Conservation (phyloP, 2,113 vertebrate genomes). For the Nycticryphes semicollaris region DNA sequence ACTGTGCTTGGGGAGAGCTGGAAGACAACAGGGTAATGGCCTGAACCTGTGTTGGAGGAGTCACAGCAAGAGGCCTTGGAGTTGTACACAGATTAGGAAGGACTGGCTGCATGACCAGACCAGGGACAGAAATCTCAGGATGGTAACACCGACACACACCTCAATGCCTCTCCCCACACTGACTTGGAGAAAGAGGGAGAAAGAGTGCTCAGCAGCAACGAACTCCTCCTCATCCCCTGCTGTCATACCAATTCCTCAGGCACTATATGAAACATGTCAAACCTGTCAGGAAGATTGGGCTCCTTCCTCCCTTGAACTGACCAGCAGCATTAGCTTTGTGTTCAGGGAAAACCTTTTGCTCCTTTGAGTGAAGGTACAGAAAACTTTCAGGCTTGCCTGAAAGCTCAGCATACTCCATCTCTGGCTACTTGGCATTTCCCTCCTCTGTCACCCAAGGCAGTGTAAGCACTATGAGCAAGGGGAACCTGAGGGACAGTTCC, state of each 20-base stretch:
- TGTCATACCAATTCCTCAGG: neutral
- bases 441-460: neutral
- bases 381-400: neutral
- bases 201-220: neutral
- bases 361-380: neutral
- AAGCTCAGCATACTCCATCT: neutral
- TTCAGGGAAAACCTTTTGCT: neutral
- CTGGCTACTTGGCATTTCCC: neutral
- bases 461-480: neutral
- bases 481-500: neutral
- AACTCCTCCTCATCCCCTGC: neutral
- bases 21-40: neutral
- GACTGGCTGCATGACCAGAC: neutral
- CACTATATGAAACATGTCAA: neutral
- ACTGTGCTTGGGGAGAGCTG: fast-evolving
- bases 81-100: neutral
- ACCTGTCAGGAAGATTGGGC: neutral
- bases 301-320: neutral
- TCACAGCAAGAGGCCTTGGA: neutral
- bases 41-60: neutral
- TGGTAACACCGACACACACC: fast-evolving
- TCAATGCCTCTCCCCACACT: fast-evolving
- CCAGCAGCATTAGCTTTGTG: neutral
- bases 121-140: neutral
- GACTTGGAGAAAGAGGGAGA: neutral